Base-by-base conservation (phyloP, 2,888 invertebrate species). In the Meta bourneti region DNA sequence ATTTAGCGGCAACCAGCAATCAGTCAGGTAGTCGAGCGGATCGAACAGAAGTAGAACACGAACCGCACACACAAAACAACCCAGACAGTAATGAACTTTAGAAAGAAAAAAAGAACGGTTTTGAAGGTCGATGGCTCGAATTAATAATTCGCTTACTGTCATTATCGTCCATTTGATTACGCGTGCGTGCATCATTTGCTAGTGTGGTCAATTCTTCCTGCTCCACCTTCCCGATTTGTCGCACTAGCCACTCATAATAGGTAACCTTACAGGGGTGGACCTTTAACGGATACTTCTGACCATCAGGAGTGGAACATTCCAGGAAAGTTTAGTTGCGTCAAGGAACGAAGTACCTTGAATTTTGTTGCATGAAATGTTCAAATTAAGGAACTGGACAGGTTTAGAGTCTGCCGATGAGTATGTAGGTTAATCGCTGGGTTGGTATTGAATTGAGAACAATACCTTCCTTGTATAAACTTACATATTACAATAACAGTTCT, bases 41-140 rank as follows among this genome's bases (percentile, higher is more conserved):
- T 11, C 91, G 86, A 80, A 20, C 48, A 80, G 71, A 90, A 90
- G 74, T 91, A 77, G 91, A 80, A 87, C 86, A 77, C 51, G 83
- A 70, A 80, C n/a, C 19, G 71, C 16, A n/a, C 51, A 5, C 72
- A 52, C n/a, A n/a, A n/a, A n/a, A 51, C 69, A 48, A 16, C 48
- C 16, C 78, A n/a, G 49, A 79, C 71, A 54, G 71, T 79, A 78
- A 87, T 80, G 87, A 87, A 87, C 79, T 74, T 81, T 16, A 7
- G 51, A 13, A 61, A 16, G 61, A 34, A 4, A 34, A 34, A 34
- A 8, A 19, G 72, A n/a, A 70, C 19, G n/a, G 7, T 85, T 81
- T 81, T 81, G 80, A 88, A 88, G 88, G 88, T 88, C 88, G 54
- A 51, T 20, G 16, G 61, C 8, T 71, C 16, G 54, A 19, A 72